Evolutionary conservation across 2,888 invertebrate genomes (phyloP).

Genomic region (Drosophila vallismaia): DNA sequence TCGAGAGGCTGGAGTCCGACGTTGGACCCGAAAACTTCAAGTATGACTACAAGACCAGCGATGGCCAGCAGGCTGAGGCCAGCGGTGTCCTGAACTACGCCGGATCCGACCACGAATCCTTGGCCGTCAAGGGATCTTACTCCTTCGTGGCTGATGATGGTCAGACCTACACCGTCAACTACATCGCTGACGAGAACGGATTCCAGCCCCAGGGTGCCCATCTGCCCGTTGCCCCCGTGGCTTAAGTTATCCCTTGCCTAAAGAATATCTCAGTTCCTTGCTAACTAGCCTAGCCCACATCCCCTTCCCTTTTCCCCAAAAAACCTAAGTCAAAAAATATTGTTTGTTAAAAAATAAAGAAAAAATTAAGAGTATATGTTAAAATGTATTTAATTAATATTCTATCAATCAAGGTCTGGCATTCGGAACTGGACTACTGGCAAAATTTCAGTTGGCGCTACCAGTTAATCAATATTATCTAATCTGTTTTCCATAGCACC

Average conservation of each 20-base stretch:
- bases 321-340: slow-evolving; percentile 12
- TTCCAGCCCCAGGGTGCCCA: slow-evolving; percentile 85
- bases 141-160: slow-evolving; percentile 86
- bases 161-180: slow-evolving; percentile 85
- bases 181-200: slow-evolving; percentile 82
- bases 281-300: background rate
- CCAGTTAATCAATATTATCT: no score
- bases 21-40: slow-evolving; percentile 85
- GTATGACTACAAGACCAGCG: slow-evolving; percentile 84
- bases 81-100: slow-evolving; percentile 84
- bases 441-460: no score
- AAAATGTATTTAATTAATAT: background rate
- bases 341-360: slow-evolving; percentile 17
- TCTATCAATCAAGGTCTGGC: no score
- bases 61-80: slow-evolving; percentile 85
- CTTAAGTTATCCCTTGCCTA: slow-evolving; percentile 6
- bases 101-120: slow-evolving; percentile 85
- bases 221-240: slow-evolving; percentile 82
- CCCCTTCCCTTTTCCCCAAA: background rate
- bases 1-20: slow-evolving; percentile 31
- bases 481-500: no score
- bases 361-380: background rate
- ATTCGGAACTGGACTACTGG: no score
- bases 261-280: slow-evolving; percentile 7
- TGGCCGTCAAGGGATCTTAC: slow-evolving; percentile 85